Base-by-base conservation (phyloP, 2,797 vertebrate genomes). In the Meriones psammophilus region DNA sequence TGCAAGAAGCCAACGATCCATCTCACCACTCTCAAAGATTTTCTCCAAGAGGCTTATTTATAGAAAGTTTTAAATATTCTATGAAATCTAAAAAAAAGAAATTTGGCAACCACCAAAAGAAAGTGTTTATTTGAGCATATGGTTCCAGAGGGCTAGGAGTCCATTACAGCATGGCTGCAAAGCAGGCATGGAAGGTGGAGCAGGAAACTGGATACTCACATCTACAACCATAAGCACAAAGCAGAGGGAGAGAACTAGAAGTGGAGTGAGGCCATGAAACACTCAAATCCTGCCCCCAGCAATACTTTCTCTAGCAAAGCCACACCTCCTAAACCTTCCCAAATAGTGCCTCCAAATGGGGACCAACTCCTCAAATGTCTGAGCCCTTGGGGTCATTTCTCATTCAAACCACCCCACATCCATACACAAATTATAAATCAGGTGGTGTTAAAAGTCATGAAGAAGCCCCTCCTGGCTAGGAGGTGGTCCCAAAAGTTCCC, bases 1-100 rank as follows among this genome's bases (percentile, higher is more conserved):
- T 58, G n/a, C 15, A 39, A 20, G 54, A 3, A 73, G 8, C 68
- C 36, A 28, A 24, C 4, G 68, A 58, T 58, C 54, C n/a, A 30
- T 58, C 68, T 73, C 15, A 6, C 24, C 24, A 73, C 22, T n/a
- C n/a, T 91, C 22, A 36, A 89, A 87, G 64, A 36, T 15, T 18
- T 56, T 81, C 80, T 42, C 46, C 22, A 56, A 56, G 28, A 88
- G 62, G 1, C 20, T 84, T 93, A 56, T 93, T 91, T 88, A 87
- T 6, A 76, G 12, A 50, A 50, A 97, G 26, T 91, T 93, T 92
- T 87, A 0, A 69, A 39, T 73, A 33, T 84, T 79, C 28, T 79
- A 78, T 54, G 6, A 92, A 79, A 81, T 66, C 12, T 73, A 54
- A 66, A 91, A 94, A 94, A 79, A 42, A 42, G 42, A 42, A 42